phyloP scores from a whole-genome alignment of 2,888 invertebrate species.

The Chymomyza fuscimana region DNA sequence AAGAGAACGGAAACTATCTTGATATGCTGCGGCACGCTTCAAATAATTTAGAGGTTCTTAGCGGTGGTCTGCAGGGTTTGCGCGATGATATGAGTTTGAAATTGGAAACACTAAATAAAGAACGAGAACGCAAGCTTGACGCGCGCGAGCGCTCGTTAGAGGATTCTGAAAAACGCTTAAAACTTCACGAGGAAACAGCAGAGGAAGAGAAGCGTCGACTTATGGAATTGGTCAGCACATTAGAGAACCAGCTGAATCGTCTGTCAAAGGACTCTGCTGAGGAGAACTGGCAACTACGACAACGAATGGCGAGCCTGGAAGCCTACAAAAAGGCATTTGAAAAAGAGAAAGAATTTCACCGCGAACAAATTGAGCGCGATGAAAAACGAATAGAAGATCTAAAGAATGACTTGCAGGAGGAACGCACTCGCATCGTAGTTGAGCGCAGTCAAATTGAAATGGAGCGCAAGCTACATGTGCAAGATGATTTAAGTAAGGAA shows the following conservation, averaged over 20 bases:
- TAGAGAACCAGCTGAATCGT: conserved; percentile 76
- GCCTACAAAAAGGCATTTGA: conserved; percentile 77
- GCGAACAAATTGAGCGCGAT: conserved; percentile 77
- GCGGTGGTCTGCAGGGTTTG: conserved; percentile 70
- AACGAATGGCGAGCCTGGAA: conserved; percentile 77
- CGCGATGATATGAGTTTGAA: conserved; percentile 72
- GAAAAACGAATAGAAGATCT: conserved; percentile 77
- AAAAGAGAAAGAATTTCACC: conserved; percentile 74
- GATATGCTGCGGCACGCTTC: conserved; percentile 77
- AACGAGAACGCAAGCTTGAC: conserved; percentile 72
- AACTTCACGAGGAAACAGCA: conserved; percentile 67
- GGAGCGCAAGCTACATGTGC: conserved; percentile 64
- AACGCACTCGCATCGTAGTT: conserved; percentile 66
- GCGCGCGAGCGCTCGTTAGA: conserved; percentile 72
- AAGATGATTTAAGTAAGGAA: conserved; percentile 61
- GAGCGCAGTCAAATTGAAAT: conserved; percentile 76
- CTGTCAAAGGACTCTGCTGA: conserved; percentile 77
- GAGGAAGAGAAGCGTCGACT: conserved; percentile 76
- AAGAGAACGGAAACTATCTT: conserved; percentile 78
- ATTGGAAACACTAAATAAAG: conserved; percentile 65
- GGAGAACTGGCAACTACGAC: conserved; percentile 78
- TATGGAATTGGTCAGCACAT: conserved; percentile 77
- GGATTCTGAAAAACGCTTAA: conserved; percentile 73
- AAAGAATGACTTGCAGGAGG: conserved; percentile 76
- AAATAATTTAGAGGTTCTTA: conserved; percentile 67